These are phyloP conservation scores for Serranus cabrilla DNA, from an alignment of 2,797 vertebrate genomes.

Conservation along the genomic window DNA sequence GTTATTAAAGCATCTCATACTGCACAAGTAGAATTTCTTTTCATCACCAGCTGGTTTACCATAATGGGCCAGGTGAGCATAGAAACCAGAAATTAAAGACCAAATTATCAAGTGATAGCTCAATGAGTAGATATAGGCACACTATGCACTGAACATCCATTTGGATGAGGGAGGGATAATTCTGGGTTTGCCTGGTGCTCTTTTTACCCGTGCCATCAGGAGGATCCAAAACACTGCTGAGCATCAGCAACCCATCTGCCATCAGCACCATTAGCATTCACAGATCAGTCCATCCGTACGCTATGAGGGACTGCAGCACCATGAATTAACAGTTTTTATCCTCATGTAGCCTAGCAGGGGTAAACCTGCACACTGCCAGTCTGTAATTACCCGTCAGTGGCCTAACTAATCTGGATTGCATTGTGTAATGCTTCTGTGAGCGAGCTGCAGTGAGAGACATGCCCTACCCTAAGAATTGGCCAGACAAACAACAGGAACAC, in stretches of 20 bases:
- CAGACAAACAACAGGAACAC: constrained; percentile 55
- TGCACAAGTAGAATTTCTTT: constrained; percentile 6
- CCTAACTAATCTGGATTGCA: constrained; percentile 47
- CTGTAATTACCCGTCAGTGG: constrained; percentile 53
- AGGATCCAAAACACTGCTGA: constrained; percentile 15
- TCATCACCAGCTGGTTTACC: not conserved
- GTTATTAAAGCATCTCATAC: constrained; percentile 24
- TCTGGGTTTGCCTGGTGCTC: constrained; percentile 17
- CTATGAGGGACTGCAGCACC: not conserved
- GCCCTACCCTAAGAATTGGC: constrained; percentile 42
- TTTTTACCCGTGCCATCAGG: constrained; percentile 23
- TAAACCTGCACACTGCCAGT: constrained; percentile 29
- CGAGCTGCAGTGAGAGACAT: constrained; percentile 46
- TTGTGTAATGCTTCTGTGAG: constrained; percentile 35
- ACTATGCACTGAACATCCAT: not conserved
- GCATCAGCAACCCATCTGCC: constrained; percentile 42
- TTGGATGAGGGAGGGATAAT: constrained; percentile 9
- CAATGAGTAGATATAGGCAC: not conserved
- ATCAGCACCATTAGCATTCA: constrained; percentile 17
- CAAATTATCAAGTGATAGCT: not conserved
- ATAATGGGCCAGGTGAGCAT: not conserved
- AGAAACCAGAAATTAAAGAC: not conserved
- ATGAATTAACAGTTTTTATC: constrained; percentile 21
- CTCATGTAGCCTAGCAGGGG: constrained; percentile 17
- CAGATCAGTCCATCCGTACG: constrained; percentile 4